These are phyloP conservation scores for Ecdyonurus torrentis DNA, from an alignment of 2,888 invertebrate genomes.

Conservation along the genomic window DNA sequence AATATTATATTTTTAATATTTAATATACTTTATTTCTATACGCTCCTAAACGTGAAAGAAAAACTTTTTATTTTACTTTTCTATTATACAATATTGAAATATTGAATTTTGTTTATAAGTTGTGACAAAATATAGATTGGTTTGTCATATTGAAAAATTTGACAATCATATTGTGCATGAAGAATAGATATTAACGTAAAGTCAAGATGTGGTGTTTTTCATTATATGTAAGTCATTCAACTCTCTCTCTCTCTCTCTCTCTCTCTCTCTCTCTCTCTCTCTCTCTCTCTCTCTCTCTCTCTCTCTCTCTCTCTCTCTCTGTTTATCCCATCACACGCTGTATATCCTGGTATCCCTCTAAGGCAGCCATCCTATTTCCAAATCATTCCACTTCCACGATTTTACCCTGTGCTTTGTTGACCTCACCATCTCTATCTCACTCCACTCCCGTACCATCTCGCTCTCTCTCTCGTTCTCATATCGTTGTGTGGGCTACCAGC, in stretches of 20 bases:
- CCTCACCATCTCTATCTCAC: background rate
- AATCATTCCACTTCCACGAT: slow-evolving; percentile 6
- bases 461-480: slow-evolving; percentile 2
- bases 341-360: slow-evolving; percentile 11
- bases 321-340: background rate
- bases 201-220: no score
- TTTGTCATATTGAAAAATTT: no score
- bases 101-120: no score
- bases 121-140: no score
- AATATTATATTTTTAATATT: no score
- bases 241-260: slow-evolving; percentile 9
- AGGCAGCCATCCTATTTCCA: slow-evolving; percentile 1
- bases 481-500: background rate
- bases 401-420: slow-evolving; percentile 1
- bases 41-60: no score
- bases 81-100: no score
- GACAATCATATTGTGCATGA: no score
- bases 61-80: no score
- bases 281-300: slow-evolving; percentile 3
- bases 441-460: slow-evolving; percentile 1
- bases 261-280: background rate
- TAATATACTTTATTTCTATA: no score
- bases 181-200: no score
- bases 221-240: slow-evolving; percentile 14
- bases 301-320: background rate